Evolutionary conservation across 2,797 vertebrate species (phyloP), one percentile per base, ranked within the genome.

Genomic region (Phataginus tricuspis): DNA sequence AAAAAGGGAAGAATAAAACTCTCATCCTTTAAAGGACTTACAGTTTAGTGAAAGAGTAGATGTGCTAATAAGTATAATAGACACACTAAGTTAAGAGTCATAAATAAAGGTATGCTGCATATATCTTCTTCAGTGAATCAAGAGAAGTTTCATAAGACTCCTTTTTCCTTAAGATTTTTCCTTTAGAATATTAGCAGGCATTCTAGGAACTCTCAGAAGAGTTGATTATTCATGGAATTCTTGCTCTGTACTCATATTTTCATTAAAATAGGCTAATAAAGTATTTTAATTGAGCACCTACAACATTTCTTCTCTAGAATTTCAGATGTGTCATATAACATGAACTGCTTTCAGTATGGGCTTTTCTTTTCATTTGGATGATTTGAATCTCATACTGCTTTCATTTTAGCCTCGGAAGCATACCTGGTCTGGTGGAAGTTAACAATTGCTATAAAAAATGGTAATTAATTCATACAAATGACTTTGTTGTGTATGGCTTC

Each of bases 361-460:
- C 15, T 25, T 84, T 57, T 27, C 34, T 45, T 97, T 97, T 96
- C 31, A 57, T 84, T 97, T 96, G 82, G 90, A 92, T 97, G 75
- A 86, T 97, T 97, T 97, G 95, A 97, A 95, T 97, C 42, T 0
- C 49, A 77, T 92, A 90, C 95, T 98, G 93, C 68, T 97, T 77
- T 72, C 55, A 16, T 27, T 82, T 74, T 29, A 95, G 92, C 75
- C 45, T 86, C 93, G 96, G 96, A 96, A 0, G 88, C 94, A 59
- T 55, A 63, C 91, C 92, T 98, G 96, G 89, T 97, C 87, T 98
- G 69, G 84, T 95, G 91, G 53, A 97, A 97, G 55, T 90, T 97
- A 97, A 96, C 66, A 96, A 95, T 57, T 92, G 72, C 57, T 88
- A 29, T 71, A 90, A 95, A 66, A 64, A 86, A 55, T 39, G 6